Percentiles rank a stretch among this genome's conserved stretches.
Evolutionary conservation across 2,113 vertebrate genomes (phyloP).

Genomic region (human): GRCh38 chr2:189970501-189971000

Average conservation of each 20-base stretch:
- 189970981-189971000: too few relatives aligned
- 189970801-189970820: not conserved
- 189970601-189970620: not conserved
- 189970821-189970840: not conserved
- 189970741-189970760: not conserved
- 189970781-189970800: not conserved
- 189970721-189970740: not conserved
- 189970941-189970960: not conserved
- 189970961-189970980: not conserved
- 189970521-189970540: not conserved
- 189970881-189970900: not conserved
- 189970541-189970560: not conserved
- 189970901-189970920: not conserved
- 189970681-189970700: not conserved
- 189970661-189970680: not conserved
- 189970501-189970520: not conserved
- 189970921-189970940: not conserved
- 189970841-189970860: not conserved
- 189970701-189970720: not conserved
- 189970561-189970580: not conserved
- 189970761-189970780: not conserved
- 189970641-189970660: not conserved
- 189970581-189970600: not conserved
- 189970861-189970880: not conserved
- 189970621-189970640: not conserved